Base-by-base conservation (phyloP, 2,888 invertebrate species). In the Anthoptus insignis region DNA sequence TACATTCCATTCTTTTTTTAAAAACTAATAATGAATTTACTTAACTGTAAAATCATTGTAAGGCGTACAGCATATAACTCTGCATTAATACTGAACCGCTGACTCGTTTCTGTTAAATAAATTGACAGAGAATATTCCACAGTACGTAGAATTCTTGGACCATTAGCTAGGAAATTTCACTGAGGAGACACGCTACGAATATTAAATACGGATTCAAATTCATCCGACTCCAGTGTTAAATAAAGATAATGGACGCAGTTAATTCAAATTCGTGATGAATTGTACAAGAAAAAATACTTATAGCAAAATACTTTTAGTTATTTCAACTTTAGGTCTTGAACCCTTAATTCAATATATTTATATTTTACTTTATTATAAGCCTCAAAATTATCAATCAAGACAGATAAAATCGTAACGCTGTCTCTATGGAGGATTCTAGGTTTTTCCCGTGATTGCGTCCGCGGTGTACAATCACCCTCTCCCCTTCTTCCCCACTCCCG, bases 91-190 rank as follows among this genome's bases (percentile, higher is more conserved):
- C 19, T 39, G 37, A 39, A 24, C 56, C 14, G n/a, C 14, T 22
- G 58, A 47, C 7, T 49, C 59, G 58, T 32, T 45, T 70, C 72
- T 69, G 37, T 45, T 61, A 73, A 74, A 74, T 76, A 74, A 74
- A 75, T 74, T 70, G 72, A 74, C 71, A 70, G 67, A 63, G 72
- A 74, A 71, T 72, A 75, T 74, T 73, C 69, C 68, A 66, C 67
- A 63, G 69, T 67, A 70, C 66, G 69, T 76, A 71, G 66, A 72
- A 74, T 73, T 75, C 72, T 72, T 71, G 70, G 59, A 61, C 71
- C 75, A 77, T 75, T 77, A 74, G 73, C 66, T 72, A 68, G 68
- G 71, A 67, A 74, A 75, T 76, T 74, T 75, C 73, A 75, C 74
- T 72, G 72, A 59, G 49, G 59, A 61, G 42, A 68, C 75, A 64